Base-by-base conservation (phyloP, 2,888 invertebrate species). In the Dynastes hyllus region DNA sequence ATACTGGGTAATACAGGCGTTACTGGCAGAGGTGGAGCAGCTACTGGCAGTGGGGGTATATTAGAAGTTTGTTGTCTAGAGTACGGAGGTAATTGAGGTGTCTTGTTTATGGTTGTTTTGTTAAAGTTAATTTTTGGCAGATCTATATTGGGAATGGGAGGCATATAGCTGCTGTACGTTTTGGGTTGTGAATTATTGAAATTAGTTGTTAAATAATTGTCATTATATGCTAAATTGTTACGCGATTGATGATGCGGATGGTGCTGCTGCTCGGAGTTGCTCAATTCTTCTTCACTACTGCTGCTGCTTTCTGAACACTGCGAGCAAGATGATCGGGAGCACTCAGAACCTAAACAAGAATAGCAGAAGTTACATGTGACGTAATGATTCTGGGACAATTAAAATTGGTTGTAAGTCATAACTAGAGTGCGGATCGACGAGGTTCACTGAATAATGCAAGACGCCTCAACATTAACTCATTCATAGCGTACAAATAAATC, bases 311-410 rank as follows among this genome's bases (percentile, higher is more conserved):
- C 89, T 1, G 91, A 90, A 82, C 93, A 94, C 80, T 93, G 91
- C 0, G 94, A 94, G 84, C 92, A 93, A 13, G 94, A 94, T 0
- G 94, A 92, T 71, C 92, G 92, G 0, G 95, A 95, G 86, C 94
- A 94, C 63, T 92, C 93, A 0, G 95, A 94, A 83, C 92, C 94
- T 91, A 90, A 87, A 86, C 90, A 85, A 81, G 76, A 79, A 27
- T 29, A 8, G n/a, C n/a, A 55, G 55, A 40, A 37, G 6, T 3
- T 37, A 37, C 6, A 6, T 53, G 67, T 70, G 51, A 53, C 53
- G 3, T 9, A 53, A n/a, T 32, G 22, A 16, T 66, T 29, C 45
- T 16, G 8, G 16, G 3, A 66, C 22, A 22, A 22, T 22, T 22
- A 22, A 22, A 22, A 22, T 22, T 22, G 22, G 22, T 22, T 22